phyloP scores from a whole-genome alignment of 2,888 invertebrate species.

The Alsophila aescularia region DNA sequence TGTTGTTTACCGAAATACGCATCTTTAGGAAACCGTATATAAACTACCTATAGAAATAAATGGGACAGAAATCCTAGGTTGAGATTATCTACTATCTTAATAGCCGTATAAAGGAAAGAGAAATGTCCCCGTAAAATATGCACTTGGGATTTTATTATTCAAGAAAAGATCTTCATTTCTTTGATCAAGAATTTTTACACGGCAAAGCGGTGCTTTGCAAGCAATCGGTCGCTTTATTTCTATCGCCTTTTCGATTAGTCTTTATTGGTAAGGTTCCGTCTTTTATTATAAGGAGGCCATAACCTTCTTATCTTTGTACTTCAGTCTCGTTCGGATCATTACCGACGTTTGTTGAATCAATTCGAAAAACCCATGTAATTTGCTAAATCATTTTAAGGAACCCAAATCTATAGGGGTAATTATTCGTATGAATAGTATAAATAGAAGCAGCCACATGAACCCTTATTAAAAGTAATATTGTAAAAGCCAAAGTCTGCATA shows the following conservation, averaged over 20 bases:
- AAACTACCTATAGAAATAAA: slow-evolving; percentile 1
- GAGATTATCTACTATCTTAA: slow-evolving; percentile 25
- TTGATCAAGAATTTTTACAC: slow-evolving; percentile 27
- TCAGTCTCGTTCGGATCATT: slow-evolving; percentile 24
- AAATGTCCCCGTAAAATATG: slow-evolving; percentile 21
- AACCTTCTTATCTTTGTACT: slow-evolving; percentile 23
- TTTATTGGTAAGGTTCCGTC: slow-evolving; percentile 29
- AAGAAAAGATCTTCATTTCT: slow-evolving; percentile 27
- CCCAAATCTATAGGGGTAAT: not conserved
- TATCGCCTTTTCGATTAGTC: slow-evolving; percentile 29
- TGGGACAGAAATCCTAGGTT: slow-evolving; percentile 6
- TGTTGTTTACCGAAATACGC: slow-evolving; percentile 8
- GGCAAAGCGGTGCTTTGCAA: slow-evolving; percentile 27
- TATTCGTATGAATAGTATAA: not conserved
- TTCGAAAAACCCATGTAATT: slow-evolving; percentile 4
- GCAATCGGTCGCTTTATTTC: slow-evolving; percentile 30
- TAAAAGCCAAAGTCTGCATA: too few relatives aligned
- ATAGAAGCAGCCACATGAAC: too few relatives aligned
- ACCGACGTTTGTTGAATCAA: slow-evolving; percentile 8
- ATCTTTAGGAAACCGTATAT: not conserved
- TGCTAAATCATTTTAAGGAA: not conserved
- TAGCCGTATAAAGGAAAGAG: slow-evolving; percentile 13
- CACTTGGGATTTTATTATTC: slow-evolving; percentile 26
- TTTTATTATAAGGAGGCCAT: slow-evolving; percentile 29
- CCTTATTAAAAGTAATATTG: too few relatives aligned